Conservation (phyloP, 2,888 invertebrate genomes). For the Schizaphis graminum region DNA sequence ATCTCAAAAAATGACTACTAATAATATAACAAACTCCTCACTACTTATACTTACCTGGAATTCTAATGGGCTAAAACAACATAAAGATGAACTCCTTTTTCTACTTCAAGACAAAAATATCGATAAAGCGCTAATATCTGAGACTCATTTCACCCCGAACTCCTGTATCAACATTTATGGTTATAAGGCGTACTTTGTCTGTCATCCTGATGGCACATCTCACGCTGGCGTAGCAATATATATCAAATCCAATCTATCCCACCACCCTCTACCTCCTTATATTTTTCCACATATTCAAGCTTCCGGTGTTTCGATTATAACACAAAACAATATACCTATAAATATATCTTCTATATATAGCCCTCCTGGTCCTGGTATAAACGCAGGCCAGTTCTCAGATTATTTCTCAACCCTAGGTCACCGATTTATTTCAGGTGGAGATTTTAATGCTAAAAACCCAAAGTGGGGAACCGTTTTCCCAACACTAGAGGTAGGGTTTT, state of each 20-base stretch:
- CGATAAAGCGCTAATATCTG: neutral
- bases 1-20: too few species aligned
- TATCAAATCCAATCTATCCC: neutral
- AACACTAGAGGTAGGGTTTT: too few species aligned
- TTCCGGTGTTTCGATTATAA: neutral
- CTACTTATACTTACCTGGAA: too few species aligned
- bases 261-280: conserved; percentile 13
- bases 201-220: conserved; percentile 2
- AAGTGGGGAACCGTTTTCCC: too few species aligned
- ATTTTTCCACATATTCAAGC: conserved; percentile 13
- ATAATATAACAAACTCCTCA: too few species aligned
- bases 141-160: neutral
- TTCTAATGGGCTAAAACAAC: too few species aligned
- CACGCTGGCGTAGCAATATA: neutral
- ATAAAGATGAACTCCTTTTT: too few species aligned
- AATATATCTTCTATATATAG: neutral
- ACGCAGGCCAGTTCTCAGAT: neutral
- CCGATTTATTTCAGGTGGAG: too few species aligned
- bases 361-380: neutral
- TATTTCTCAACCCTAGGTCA: conserved; percentile 33
- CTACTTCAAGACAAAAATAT: too few species aligned
- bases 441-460: too few species aligned
- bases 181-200: neutral
- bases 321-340: conserved; percentile 27
- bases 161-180: conserved; percentile 9